phyloP scores from a whole-genome alignment of 64 coral and sea anemone species.

The Catalaphyllia jardinei region DNA sequence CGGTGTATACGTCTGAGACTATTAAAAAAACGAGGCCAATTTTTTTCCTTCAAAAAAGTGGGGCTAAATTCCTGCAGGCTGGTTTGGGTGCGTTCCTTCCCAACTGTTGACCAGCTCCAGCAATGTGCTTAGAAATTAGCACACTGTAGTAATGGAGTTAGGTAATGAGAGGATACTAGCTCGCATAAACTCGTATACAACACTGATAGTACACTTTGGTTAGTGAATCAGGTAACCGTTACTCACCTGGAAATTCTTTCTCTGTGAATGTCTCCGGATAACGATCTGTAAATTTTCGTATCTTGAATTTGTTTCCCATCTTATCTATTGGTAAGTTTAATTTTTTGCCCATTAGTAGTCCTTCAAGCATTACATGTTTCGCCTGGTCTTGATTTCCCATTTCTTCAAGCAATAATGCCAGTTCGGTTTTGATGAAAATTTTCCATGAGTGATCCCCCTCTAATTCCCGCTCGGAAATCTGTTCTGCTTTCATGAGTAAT shows the following conservation, averaged over 20 bases:
- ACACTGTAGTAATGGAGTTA: no score
- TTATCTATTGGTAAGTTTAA: background rate
- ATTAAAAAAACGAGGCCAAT: no score
- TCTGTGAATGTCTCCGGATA: background rate
- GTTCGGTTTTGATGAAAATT: slow-evolving; percentile 4
- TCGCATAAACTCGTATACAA: no score
- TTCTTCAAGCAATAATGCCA: slow-evolving; percentile 9
- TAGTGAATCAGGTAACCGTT: background rate
- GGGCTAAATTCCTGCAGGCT: no score
- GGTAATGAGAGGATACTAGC: no score
- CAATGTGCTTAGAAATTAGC: no score
- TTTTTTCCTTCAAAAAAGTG: no score
- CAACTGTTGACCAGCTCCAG: no score
- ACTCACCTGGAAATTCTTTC: background rate
- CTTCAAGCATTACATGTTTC: background rate
- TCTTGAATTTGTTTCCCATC: background rate
- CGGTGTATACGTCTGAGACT: no score
- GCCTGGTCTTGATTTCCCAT: background rate
- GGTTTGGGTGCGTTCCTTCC: no score
- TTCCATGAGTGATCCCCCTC: slow-evolving; percentile 25
- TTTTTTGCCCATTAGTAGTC: background rate
- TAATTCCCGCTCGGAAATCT: slow-evolving; percentile 12
- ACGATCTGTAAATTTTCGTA: background rate
- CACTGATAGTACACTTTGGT: no score
- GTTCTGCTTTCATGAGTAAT: background rate